Evolutionary conservation across 2,888 invertebrate species (phyloP), one percentile per base, ranked within the genome.

Genomic region (Tenthredo scrophulariae): DNA sequence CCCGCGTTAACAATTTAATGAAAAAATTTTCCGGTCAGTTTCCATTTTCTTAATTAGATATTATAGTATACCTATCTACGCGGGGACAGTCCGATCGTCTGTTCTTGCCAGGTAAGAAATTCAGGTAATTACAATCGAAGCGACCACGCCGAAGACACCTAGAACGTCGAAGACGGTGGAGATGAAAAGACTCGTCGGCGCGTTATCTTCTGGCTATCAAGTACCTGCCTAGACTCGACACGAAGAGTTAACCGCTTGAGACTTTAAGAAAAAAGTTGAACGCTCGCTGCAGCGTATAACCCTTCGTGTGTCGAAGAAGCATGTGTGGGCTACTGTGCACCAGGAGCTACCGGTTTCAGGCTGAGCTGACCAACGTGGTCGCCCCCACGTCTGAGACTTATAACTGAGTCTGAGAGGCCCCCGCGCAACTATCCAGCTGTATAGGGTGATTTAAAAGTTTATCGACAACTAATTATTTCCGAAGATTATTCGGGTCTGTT

Each of bases 311-410:
- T 46, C 67, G 83, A 50, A 70, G 67, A 43, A 29, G 67, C 65
- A 46, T 70, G 67, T 67, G 83, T 43, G 80, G 83, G 83, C 83
- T 83, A 83, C 83, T 50, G 83, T 83, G 83, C 83, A 18, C 29
- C 9, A 54, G 10, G 37, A 58, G 87, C 88, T 88, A 88, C 88
- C 87, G 88, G 87, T 88, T 87, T 84, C 87, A 85, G 87, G 86
- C 86, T 62, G 62, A 84, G 87, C 84, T 87, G 84, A 87, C 87
- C 86, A 85, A 88, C 86, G 87, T 85, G 85, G 84, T 86, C 87
- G 75, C 75, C 83, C 83, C 83, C 83, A 70, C 58, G 80, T 80
- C 58, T 40, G 50, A 40, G 62, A 58, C 80, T 58, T 54, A 33
- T 37, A 80, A 62, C 26, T 13, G 58, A 18, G n/a, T 33, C 79